Base-by-base conservation (phyloP, 2,888 invertebrate genomes). In the Clepsis dumicolana region DNA sequence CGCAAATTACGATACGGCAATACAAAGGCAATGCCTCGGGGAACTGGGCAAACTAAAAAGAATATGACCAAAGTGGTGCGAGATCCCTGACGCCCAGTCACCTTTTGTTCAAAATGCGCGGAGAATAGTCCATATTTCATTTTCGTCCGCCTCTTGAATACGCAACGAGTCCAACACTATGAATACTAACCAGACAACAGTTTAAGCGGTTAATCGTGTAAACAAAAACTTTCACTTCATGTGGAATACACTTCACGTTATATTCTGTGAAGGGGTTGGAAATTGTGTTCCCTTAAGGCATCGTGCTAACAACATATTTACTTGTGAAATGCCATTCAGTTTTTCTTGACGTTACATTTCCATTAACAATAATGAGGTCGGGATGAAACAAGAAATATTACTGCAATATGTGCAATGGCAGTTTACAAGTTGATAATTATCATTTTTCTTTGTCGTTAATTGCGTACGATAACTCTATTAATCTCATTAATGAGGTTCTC, bases 111-210 rank as follows among this genome's bases (percentile, higher is more conserved):
- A 87, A 87, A 90, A 89, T 90, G 89, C 88, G 86, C 81, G 80
- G 84, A 82, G 89, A 90, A 91, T 86, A 87, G 85, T 88, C 91
- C 92, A 93, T 93, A 92, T 92, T 93, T 93, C 93, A 93, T 93
- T 91, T 91, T 84, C 84, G 78, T 82, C 77, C 89, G 87, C 85
- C 76, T 75, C 80, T 81, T 79, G 92, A 93, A 93, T 93, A 89
- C 87, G 84, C 80, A 92, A 93, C 91, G 90, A 93, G 89, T 77
- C 74, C 75, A 83, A 80, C 78, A 84, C 86, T 84, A 90, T 92
- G 93, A 92, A 93, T 93, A 93, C 90, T 89, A 93, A 93, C 80
- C 82, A 91, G 91, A 82, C 79, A 87, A 89, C 89, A 90, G 91
- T 91, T 92, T 90, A 91, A 89, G 89, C 89, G 87, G 90, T 89